Evolutionary conservation across 2,113 vertebrate species (phyloP).

Genomic region (Hemiprocne comata): DNA sequence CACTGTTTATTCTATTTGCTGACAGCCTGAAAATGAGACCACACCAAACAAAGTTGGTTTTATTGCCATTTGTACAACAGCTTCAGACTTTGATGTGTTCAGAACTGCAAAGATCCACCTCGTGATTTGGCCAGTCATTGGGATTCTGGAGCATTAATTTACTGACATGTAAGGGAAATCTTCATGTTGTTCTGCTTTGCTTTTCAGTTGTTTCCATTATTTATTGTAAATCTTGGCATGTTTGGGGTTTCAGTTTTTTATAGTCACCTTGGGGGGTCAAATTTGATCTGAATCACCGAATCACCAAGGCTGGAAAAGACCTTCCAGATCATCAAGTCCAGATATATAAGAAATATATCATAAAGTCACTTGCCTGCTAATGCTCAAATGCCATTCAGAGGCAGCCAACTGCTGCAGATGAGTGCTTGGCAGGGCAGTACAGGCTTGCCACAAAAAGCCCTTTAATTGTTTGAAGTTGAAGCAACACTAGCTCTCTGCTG

Average conservation of each 20-base stretch:
- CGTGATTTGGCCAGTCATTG: neutral
- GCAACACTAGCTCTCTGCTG: neutral
- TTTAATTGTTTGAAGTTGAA: neutral
- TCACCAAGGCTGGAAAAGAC: too few relatives aligned
- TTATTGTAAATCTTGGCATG: neutral
- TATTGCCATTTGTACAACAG: neutral
- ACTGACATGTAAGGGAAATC: neutral
- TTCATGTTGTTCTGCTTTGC: neutral
- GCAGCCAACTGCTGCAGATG: neutral
- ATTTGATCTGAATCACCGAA: neutral
- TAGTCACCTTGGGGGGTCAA: neutral
- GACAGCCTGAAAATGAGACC: neutral
- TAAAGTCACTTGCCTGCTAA: neutral
- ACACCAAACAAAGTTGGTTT: neutral
- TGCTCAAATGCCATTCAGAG: neutral
- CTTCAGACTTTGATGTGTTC: neutral
- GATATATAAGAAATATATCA: neutral
- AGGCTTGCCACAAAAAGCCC: neutral
- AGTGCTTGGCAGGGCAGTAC: accelerated
- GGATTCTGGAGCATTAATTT: neutral
- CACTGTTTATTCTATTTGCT: neutral
- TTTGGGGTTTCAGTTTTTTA: neutral
- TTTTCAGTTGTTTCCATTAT: neutral
- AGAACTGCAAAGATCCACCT: neutral
- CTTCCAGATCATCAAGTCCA: too few relatives aligned